Evolutionary conservation across 2,113 vertebrate species (phyloP), one percentile per base, ranked within the genome.

Genomic region (Mohoua ochrocephala): DNA sequence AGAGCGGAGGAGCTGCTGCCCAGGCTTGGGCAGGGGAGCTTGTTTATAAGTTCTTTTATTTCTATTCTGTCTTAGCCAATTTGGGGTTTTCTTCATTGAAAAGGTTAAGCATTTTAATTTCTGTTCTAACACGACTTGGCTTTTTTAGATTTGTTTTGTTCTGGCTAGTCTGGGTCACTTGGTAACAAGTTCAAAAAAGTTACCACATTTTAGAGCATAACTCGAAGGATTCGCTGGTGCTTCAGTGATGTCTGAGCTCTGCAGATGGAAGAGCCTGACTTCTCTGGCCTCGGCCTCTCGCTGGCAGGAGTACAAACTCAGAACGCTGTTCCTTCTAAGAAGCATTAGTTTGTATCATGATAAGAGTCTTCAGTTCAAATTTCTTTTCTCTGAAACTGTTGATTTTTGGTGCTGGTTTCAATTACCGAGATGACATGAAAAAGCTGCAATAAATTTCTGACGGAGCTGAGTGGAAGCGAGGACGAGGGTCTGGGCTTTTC

Each of bases 101-200:
- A 92, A 92, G 56, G 47, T 91, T 89, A 90, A 80, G 37, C 31
- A 42, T 82, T 87, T 75, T 49, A 70, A 86, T 92, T 96, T 57
- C 45, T 77, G 35, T 67, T 80, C 83, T 35, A 93, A 63, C 42
- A 67, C 1, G 5, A 17, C 23, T 57, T 45, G 67, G 45, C 59
- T 77, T 80, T 69, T 69, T 37, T 5, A 3, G 39, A 31, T 54
- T 83, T 73, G 68, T 86, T 92, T 91, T 89, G 59, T 91, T 89
- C 76, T 35, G 91, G 63, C 60, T 52, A 26, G 54, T 67, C 54
- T 89, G 91, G 88, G 52, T 69, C 68, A 50, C 76, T 95, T 81
- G 23, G 68, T 84, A 86, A 54, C 11, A 63, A 74, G 54, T 49
- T 77, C 35, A 39, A 59, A 65, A 45, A 41, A 35, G 56, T 24